Conservation (phyloP, 2,797 vertebrate genomes). For the Etheostoma nigrum region DNA sequence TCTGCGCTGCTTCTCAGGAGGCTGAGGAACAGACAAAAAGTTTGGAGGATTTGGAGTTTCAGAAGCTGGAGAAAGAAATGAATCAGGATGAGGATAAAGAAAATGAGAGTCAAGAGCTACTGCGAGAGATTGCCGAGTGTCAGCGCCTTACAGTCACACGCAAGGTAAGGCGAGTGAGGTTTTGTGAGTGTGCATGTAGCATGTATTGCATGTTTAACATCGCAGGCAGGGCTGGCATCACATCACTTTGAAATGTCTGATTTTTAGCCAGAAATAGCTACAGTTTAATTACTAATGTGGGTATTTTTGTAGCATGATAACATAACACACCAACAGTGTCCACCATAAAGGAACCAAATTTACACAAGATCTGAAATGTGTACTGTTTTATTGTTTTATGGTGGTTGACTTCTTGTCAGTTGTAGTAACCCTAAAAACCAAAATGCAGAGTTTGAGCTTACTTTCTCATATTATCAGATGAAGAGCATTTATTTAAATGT, state of each 20-base stretch:
- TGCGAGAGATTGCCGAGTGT: constrained; percentile 91
- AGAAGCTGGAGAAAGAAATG: constrained; percentile 93
- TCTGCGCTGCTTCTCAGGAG: constrained; percentile 80
- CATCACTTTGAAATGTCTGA: not conserved
- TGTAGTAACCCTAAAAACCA: not conserved
- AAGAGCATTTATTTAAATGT: constrained; percentile 1
- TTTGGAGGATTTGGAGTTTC: constrained; percentile 95
- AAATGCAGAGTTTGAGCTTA: not conserved
- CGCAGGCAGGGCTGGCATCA: not conserved
- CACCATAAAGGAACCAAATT: not conserved
- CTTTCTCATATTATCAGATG: not conserved
- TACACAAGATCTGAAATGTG: constrained; percentile 3
- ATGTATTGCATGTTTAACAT: constrained; percentile 34
- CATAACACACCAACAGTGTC: not conserved
- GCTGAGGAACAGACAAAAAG: constrained; percentile 88
- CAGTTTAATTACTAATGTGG: not conserved
- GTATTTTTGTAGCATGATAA: not conserved
- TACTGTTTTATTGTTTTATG: not conserved
- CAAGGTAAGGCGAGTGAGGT: constrained; percentile 84
- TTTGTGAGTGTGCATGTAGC: constrained; percentile 9
- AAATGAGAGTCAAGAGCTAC: constrained; percentile 88
- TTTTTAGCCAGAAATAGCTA: not conserved
- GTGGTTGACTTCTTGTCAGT: not conserved
- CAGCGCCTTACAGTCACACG: constrained; percentile 90
- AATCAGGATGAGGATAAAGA: constrained; percentile 93